These are phyloP conservation scores for Conus betulinus DNA, from an alignment of 1,140 invertebrate species.

Conservation along the genomic window DNA sequence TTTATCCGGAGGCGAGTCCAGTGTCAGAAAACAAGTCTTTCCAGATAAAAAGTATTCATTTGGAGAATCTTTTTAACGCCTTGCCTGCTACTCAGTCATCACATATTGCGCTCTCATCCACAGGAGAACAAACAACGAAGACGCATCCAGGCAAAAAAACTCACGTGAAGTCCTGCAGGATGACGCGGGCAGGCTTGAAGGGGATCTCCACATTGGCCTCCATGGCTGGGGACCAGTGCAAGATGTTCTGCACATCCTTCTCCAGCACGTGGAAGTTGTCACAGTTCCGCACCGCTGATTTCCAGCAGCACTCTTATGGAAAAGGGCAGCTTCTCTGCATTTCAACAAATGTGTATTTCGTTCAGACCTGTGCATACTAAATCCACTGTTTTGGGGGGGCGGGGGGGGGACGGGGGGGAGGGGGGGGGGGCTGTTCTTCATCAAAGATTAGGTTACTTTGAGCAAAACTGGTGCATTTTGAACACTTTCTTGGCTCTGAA, in stretches of 20 bases:
- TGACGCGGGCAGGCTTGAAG: conserved; percentile 96
- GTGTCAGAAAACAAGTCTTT: no score
- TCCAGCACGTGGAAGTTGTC: conserved; percentile 93
- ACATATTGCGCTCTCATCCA: no score
- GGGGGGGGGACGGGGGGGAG: not conserved
- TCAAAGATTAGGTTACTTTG: no score
- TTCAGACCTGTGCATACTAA: not conserved
- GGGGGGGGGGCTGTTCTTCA: no score
- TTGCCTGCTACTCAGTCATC: no score
- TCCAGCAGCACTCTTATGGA: conserved; percentile 95
- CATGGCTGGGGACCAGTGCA: conserved; percentile 87
- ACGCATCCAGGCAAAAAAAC: conserved; percentile 25
- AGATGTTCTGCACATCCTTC: conserved; percentile 91
- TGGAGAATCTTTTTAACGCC: no score
- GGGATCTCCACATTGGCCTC: conserved; percentile 92
- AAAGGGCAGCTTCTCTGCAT: conserved; percentile 84
- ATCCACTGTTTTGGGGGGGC: not conserved
- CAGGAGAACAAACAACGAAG: not conserved
- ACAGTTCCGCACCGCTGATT: conserved; percentile 95
- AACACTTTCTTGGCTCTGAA: no score
- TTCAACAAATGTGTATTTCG: not conserved
- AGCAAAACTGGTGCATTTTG: no score
- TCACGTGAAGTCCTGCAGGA: conserved; percentile 88
- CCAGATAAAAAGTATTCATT: no score
- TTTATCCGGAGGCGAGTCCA: no score